Evolutionary conservation across 2,888 invertebrate genomes (phyloP).

Genomic region (Brenthis hecate): DNA sequence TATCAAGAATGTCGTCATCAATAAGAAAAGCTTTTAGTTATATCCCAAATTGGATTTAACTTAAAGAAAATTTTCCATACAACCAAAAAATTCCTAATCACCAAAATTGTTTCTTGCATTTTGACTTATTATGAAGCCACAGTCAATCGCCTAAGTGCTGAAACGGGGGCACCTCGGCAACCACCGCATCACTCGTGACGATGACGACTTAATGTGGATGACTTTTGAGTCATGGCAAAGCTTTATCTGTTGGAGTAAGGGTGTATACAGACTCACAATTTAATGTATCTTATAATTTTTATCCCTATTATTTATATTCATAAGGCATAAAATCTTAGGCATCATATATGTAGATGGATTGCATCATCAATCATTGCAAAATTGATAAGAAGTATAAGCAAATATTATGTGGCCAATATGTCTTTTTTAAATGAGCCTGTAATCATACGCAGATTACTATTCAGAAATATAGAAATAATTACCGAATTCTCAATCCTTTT

Average conservation of each 20-base stretch:
- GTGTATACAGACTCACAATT: neutral
- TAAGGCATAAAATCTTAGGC: too few relatives aligned
- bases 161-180: slow-evolving; percentile 50
- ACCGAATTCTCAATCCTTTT: too few relatives aligned
- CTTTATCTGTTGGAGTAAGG: slow-evolving; percentile 13
- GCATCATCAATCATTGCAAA: too few relatives aligned
- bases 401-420: too few relatives aligned
- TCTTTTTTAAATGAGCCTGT: too few relatives aligned
- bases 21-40: too few relatives aligned
- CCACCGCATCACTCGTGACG: slow-evolving; percentile 33
- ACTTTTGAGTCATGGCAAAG: slow-evolving; percentile 26
- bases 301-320: too few relatives aligned
- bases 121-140: slow-evolving; percentile 23
- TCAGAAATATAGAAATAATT: too few relatives aligned
- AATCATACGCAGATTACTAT: too few relatives aligned
- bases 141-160: slow-evolving; percentile 65
- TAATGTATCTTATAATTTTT: neutral
- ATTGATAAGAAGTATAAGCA: too few relatives aligned
- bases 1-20: too few relatives aligned
- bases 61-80: neutral
- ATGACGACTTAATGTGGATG: slow-evolving; percentile 32
- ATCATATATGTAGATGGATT: too few relatives aligned
- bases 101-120: slow-evolving; percentile 26
- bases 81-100: slow-evolving; percentile 22
- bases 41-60: neutral